Conservation (phyloP, 1,140 invertebrate species). For the Reticulitermes speratus region DNA sequence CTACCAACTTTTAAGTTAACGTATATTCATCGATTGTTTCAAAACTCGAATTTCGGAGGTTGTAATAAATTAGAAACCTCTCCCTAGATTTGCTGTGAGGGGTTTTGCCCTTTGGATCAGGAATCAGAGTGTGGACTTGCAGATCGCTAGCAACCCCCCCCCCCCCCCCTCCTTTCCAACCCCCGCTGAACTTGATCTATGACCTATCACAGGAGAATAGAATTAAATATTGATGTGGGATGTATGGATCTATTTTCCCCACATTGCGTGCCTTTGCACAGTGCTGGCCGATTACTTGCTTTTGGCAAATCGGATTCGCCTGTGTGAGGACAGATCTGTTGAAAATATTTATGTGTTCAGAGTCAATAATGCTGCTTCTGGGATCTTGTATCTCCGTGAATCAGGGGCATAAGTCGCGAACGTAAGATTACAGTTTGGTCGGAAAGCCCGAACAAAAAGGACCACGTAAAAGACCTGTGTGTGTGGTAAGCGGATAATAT, state of each 20-base stretch:
- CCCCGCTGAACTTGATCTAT: neutral
- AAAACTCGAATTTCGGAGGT: too few species aligned
- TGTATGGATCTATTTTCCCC: neutral
- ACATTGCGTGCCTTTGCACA: neutral
- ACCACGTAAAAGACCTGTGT: too few species aligned
- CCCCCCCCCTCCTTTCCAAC: neutral
- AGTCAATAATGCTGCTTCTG: neutral
- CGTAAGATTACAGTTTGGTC: too few species aligned
- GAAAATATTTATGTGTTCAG: conserved; percentile 14
- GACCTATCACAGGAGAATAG: neutral
- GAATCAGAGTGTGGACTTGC: neutral
- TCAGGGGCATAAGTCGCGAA: too few species aligned
- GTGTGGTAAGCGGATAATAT: too few species aligned
- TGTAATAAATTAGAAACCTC: too few species aligned
- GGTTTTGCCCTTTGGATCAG: neutral
- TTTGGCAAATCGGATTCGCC: neutral
- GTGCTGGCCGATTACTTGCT: neutral
- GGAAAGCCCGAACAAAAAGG: too few species aligned
- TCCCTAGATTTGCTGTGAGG: too few species aligned
- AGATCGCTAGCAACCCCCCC: neutral
- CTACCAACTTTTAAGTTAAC: too few species aligned
- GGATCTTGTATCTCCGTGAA: too few species aligned
- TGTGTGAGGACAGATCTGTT: neutral
- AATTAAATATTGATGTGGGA: conserved; percentile 3
- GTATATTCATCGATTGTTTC: too few species aligned